Evolutionary conservation across 2,888 invertebrate species (phyloP), one percentile per base, ranked within the genome.

Genomic region (Nomada fabriciana): DNA sequence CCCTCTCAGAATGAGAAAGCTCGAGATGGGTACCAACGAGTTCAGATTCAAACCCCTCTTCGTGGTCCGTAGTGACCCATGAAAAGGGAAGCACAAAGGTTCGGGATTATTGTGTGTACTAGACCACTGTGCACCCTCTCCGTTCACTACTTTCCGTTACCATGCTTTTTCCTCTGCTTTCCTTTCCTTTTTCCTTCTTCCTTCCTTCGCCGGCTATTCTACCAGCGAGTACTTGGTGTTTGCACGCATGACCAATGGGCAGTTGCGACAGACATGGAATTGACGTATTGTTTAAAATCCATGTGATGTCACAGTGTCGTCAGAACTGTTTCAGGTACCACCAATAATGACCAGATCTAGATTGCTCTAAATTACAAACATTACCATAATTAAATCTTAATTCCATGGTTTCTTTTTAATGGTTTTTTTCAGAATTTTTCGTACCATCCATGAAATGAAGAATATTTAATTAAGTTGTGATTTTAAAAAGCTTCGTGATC

Each of bases 261-360:
- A 85, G 84, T 82, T 90, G 90, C 87, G 81, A 78, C 81, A 85
- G 91, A 91, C 90, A 83, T 67, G 79, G 82, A 84, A 0, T 80
- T 90, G 89, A 90, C 87, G 87, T 88, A 91, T 91, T 86, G 85
- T 89, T 80, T 42, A 25, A 29, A 9, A 72, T 74, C 71, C 72
- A 87, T 86, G 83, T 87, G 89, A 85, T 78, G 83, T 87, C 84
- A 79, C 83, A 82, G 86, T 86, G 82, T 73, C 80, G 83, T 76
- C 86, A 80, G 82, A 89, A 87, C 85, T 65, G 80, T 72, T 84
- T 85, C 85, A 83, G 60, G 64, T 78, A 50, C 74, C 76, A 84
- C 71, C 85, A 79, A 81, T 83, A 87, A 90, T 87, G 89, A 87
- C 23, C 29, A 0, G 29, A 7, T 29, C 29, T 29, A 29, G 29